Evolutionary conservation across 1,140 invertebrate genomes (phyloP), one percentile per base, ranked within the genome.

Genomic region (Drosophila watanabei): DNA sequence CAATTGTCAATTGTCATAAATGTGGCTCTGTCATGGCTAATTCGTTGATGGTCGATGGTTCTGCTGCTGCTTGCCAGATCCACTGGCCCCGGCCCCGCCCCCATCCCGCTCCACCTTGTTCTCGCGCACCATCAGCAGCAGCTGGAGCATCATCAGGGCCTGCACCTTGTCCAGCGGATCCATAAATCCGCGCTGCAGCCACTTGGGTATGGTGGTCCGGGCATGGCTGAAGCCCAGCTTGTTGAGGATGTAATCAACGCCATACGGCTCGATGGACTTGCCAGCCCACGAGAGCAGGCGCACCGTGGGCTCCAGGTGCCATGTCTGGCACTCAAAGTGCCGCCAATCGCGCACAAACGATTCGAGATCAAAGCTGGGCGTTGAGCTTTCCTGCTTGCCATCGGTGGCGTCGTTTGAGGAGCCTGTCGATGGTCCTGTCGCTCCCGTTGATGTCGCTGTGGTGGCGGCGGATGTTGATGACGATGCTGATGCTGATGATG

Each of bases 251-350:
- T 98, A 99, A 94, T 99, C 98, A 41, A 99, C 98, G 43, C 98
- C 98, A 87, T 99, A 99, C 1, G 98, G 98, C 93, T 99, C 98
- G 75, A 99, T 98, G 77, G 97, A 97, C 93, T 98, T 98, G 16
- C 98, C 98, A 61, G 97, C 98, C 98, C 98, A 98, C n/a, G 98
- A 98, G 9, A 98, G 94, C 61, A 98, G 93, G 86, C 98, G 95
- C 59, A 99, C 98, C 57, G 98, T 99, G 6, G 99, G 99, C 94
- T 99, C 98, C 35, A 99, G 95, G 92, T 99, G 98, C 99, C 99
- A 99, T 1, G 98, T 98, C 94, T 98, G 97, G 93, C 98, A 99
- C 82, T 97, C 96, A 94, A 98, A 99, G 85, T 97, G 96, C 70
- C 98, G 94, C 96, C 97, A 98, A 94, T 99, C 88, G 3, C 92